A percentile compares a stretch with the other conserved stretches of the same genome.
Conservation (phyloP, 2,113 vertebrate species). For the Lanius ludovicianus region DNA sequence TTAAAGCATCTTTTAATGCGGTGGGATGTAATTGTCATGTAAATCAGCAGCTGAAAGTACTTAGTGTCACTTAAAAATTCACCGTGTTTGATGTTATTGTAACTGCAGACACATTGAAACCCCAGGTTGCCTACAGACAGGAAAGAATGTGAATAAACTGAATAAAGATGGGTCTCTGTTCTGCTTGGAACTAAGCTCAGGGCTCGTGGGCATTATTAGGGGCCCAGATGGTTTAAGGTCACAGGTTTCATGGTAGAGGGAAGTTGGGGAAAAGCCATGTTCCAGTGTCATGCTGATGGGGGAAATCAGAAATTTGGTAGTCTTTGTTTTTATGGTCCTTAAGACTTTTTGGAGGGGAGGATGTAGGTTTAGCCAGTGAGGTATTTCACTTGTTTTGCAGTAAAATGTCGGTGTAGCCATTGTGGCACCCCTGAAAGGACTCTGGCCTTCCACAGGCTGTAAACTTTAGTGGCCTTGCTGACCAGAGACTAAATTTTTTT, state of each 20-base stretch:
- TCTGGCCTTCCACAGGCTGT: not conserved
- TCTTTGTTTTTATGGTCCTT: not conserved
- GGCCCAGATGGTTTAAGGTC: not conserved
- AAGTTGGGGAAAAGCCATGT: not conserved
- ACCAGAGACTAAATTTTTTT: not conserved
- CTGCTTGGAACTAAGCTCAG: not conserved
- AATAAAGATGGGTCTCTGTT: not conserved
- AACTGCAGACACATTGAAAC: not conserved
- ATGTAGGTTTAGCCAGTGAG: not conserved
- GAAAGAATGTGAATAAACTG: not conserved
- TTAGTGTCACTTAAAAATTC: not conserved
- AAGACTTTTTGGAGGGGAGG: not conserved
- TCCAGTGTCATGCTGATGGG: accelerated
- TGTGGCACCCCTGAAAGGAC: no score
- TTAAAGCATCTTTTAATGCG: not conserved
- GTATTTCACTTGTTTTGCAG: not conserved
- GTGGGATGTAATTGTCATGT: not conserved
- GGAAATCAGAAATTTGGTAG: not conserved
- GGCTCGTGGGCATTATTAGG: not conserved
- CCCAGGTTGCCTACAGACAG: not conserved
- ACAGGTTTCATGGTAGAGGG: not conserved
- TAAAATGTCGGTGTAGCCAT: not conserved
- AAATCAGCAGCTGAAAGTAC: not conserved
- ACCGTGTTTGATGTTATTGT: not conserved
- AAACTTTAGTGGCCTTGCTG: not conserved